Evolutionary conservation across 2,797 vertebrate genomes (phyloP).

Genomic region (Numenius phaeopus): DNA sequence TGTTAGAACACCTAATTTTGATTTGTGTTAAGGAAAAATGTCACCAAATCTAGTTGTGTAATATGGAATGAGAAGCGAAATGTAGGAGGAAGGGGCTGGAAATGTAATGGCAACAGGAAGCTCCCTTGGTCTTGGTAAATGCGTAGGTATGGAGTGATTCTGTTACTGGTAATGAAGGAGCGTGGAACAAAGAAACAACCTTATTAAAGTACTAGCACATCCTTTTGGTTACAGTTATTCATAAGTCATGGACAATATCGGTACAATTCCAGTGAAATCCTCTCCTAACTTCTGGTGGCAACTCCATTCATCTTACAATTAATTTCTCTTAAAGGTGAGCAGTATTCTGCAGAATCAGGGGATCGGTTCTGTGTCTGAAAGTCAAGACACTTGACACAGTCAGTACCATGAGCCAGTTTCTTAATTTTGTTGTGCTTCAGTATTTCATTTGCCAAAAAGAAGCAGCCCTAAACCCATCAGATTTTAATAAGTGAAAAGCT

Average conservation of each 20-base stretch:
- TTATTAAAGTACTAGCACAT: background rate
- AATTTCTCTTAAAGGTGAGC: background rate
- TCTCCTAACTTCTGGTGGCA: background rate
- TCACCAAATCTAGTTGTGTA: background rate
- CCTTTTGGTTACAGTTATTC: background rate
- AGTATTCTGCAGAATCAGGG: background rate
- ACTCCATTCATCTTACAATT: background rate
- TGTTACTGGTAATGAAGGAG: background rate
- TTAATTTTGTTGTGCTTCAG: background rate
- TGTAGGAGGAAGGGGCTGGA: conserved; percentile 5
- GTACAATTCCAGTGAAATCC: background rate
- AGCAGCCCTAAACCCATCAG: background rate
- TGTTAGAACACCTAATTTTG: background rate
- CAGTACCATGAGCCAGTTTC: background rate
- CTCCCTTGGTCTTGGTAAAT: background rate
- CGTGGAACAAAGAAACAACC: background rate
- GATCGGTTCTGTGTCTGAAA: background rate
- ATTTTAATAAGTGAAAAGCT: conserved; percentile 29
- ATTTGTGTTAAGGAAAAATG: background rate
- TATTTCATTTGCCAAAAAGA: background rate
- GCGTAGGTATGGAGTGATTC: background rate
- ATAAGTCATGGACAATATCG: background rate
- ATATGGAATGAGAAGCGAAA: background rate
- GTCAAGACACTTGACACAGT: background rate
- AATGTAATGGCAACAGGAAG: background rate